Conservation (phyloP, 1,140 invertebrate genomes). For the Sogatella furcifera region DNA sequence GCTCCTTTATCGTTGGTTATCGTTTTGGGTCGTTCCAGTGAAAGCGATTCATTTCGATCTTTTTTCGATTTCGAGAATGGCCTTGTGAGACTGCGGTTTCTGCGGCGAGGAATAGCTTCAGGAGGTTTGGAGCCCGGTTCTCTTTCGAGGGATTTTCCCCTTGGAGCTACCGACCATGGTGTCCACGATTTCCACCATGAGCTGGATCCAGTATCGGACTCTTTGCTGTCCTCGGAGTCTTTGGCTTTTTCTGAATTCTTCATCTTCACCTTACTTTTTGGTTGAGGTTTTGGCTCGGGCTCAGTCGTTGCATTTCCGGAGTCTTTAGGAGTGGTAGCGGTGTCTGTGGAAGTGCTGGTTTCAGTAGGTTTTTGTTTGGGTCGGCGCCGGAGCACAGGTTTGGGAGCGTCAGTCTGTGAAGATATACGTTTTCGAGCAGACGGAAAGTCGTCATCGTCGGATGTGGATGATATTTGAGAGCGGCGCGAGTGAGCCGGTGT, state of each 20-base stretch:
- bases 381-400: conserved; percentile 3
- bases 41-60: neutral
- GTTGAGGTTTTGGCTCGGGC: neutral
- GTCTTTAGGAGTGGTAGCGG: neutral
- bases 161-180: conserved; percentile 4
- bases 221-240: conserved; percentile 5
- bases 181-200: conserved; percentile 14
- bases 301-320: neutral
- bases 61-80: neutral
- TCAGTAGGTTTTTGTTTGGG: conserved; percentile 2
- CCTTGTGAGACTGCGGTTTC: conserved; percentile 10
- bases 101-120: neutral
- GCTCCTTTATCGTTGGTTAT: neutral
- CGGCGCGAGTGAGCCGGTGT: neutral
- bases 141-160: conserved; percentile 1
- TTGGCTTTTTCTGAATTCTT: conserved; percentile 6
- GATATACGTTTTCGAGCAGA: too few relatives aligned
- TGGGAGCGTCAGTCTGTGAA: neutral
- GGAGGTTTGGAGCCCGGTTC: neutral
- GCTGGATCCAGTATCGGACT: neutral
- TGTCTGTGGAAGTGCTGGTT: neutral
- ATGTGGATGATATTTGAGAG: conserved; percentile 1
- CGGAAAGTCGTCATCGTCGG: neutral
- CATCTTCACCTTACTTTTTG: conserved; percentile 8
- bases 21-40: neutral